phyloP scores from a whole-genome alignment of 2,888 invertebrate genomes.

The Dioctria rufipes region DNA sequence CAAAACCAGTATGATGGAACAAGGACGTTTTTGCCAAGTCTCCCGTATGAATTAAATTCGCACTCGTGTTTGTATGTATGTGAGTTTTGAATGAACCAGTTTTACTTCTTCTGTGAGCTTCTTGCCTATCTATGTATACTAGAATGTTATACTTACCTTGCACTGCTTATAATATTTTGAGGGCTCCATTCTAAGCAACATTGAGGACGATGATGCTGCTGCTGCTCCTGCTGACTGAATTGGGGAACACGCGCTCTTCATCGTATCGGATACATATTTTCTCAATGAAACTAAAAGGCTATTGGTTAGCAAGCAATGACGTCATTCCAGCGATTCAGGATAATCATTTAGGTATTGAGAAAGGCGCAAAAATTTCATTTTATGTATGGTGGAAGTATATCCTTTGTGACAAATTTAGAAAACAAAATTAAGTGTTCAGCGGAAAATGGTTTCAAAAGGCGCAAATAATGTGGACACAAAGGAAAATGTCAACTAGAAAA shows the following conservation, averaged over 20 bases:
- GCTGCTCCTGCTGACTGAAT: slow-evolving; percentile 34
- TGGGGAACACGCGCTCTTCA: slow-evolving; percentile 52
- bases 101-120: slow-evolving; percentile 38
- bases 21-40: neutral
- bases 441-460: neutral
- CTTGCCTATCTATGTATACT: slow-evolving; percentile 5
- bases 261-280: slow-evolving; percentile 53
- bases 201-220: no score
- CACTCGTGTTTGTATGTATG: neutral
- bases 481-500: slow-evolving; percentile 9
- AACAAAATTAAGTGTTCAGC: neutral
- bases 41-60: neutral
- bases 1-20: neutral
- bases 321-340: slow-evolving; percentile 58
- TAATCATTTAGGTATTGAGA: slow-evolving; percentile 56
- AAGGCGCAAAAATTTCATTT: slow-evolving; percentile 51
- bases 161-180: no score
- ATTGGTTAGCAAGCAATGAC: slow-evolving; percentile 58
- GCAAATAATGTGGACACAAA: slow-evolving; percentile 7
- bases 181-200: neutral
- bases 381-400: slow-evolving; percentile 2
- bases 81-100: slow-evolving; percentile 55
- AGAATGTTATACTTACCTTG: no score
- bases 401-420: slow-evolving; percentile 32
- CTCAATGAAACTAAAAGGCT: slow-evolving; percentile 59